phyloP scores from a whole-genome alignment of 2,888 invertebrate genomes.

The Ennomos fuscantarius region DNA sequence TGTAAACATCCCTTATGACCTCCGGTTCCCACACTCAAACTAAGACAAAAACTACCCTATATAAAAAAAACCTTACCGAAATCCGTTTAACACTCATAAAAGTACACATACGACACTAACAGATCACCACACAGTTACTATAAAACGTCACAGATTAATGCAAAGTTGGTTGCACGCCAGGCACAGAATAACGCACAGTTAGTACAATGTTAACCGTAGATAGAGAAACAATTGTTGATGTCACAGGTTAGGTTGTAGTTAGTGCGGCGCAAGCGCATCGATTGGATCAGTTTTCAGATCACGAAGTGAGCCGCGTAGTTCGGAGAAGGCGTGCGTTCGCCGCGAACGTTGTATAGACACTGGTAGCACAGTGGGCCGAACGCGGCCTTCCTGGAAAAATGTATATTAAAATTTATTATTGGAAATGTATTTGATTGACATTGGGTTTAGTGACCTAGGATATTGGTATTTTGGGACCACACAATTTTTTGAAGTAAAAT shows the following conservation, averaged over 20 bases:
- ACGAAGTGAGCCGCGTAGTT: constrained; percentile 60
- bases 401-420: constrained; percentile 41
- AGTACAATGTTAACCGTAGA: background rate
- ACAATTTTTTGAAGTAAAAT: too few relatives aligned
- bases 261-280: constrained; percentile 2
- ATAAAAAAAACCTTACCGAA: constrained; percentile 35
- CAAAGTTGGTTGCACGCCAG: background rate
- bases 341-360: constrained; percentile 50
- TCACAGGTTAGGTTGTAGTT: constrained; percentile 4
- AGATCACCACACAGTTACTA: constrained; percentile 1
- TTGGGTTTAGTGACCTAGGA: constrained; percentile 37
- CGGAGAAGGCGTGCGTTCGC: constrained; percentile 70
- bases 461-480: constrained; percentile 19
- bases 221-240: too few relatives aligned
- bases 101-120: constrained; percentile 8
- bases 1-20: constrained; percentile 31
- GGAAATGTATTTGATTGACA: constrained; percentile 37
- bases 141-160: constrained; percentile 4
- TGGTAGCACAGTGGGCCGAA: constrained; percentile 47
- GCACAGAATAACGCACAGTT: constrained; percentile 14
- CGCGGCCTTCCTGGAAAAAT: constrained; percentile 37
- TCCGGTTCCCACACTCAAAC: constrained; percentile 29
- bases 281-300: constrained; percentile 65
- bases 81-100: constrained; percentile 22
- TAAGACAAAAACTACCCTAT: constrained; percentile 23